Percentiles rank a stretch among this genome's conserved stretches.
Evolutionary conservation across 2,113 vertebrate genomes (phyloP).

Genomic region (Antechinus flavipes): DNA sequence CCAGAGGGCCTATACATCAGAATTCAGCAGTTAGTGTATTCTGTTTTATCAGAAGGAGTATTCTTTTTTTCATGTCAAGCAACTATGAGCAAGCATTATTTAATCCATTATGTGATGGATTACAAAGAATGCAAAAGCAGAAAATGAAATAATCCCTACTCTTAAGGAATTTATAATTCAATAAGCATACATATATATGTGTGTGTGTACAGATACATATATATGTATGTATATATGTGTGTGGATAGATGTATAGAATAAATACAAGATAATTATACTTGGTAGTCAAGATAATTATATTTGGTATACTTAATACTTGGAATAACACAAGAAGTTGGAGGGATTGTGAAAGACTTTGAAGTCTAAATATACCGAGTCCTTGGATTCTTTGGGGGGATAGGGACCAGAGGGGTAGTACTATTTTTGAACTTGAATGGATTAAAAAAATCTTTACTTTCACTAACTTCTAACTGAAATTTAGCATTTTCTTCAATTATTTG

Average conservation of each 20-base stretch:
- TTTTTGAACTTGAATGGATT: not conserved
- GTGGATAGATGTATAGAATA: not conserved
- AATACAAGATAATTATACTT: not conserved
- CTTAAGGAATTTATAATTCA: not conserved
- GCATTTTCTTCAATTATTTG: not conserved
- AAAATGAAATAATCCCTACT: not conserved
- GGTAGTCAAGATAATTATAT: not conserved
- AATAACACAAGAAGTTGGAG: not conserved
- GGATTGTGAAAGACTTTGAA: not conserved
- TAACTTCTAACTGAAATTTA: not conserved
- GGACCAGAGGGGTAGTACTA: rapidly evolving
- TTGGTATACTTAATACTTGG: too few species aligned
- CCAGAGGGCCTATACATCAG: not conserved
- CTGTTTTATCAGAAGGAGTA: not conserved
- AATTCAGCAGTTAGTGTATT: not conserved
- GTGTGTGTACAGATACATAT: not conserved
- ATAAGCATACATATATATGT: not conserved
- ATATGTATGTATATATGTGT: not conserved
- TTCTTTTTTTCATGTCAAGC: not conserved
- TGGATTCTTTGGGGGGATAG: not conserved
- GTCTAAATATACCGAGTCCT: not conserved
- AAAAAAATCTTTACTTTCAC: not conserved
- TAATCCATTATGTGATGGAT: not conserved
- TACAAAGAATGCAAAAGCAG: not conserved
- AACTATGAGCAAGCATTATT: not conserved